Base-by-base conservation (phyloP, 2,888 invertebrate species). In the Eupithecia inturbata region DNA sequence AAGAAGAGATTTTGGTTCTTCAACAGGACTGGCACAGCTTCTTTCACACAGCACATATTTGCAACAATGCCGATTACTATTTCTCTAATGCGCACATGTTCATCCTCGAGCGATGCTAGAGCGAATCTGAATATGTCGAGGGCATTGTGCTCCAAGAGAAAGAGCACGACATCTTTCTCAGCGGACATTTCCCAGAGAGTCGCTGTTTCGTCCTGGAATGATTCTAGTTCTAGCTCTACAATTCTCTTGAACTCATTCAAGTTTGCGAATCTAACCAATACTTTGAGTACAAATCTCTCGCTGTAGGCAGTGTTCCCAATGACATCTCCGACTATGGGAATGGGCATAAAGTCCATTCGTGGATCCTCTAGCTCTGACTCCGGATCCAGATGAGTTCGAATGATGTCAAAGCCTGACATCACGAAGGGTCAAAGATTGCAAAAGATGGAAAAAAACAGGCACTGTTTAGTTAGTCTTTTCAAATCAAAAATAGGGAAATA, bases 161-260 rank as follows among this genome's bases (percentile, higher is more conserved):
- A 96, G 62, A 95, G 84, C 14, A 97, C 97, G 0, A 98, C 96
- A 84, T 97, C 97, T 78, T 95, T 95, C 80, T 98, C 97, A 0
- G 96, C 95, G 0, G 97, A 97, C 97, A 97, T 98, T 81, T 98
- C 97, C 98, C 98, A 98, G 0, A 98, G 87, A 9, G 96, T 95
- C 84, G 97, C 97, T 53, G 98, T 92, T 83, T 97, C 96, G 33
- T 95, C 95, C 91, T 98, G 97, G 67, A 97, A 91, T 1, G 95
- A 91, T 74, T 95, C 94, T 71, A 95, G 94, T 74, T 95, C 94
- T 71, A 95, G 94, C 86, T 95, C 95, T 63, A 95, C 90, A 79
- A 95, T 94, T 70, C 96, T 95, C 63, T 94, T 92, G 7, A 93
- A 79, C 3, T 90, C 89, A 70, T 93, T 90, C 57, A 93, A 84